Evolutionary conservation across 2,888 invertebrate genomes (phyloP).

Genomic region (Drosophila borealis): DNA sequence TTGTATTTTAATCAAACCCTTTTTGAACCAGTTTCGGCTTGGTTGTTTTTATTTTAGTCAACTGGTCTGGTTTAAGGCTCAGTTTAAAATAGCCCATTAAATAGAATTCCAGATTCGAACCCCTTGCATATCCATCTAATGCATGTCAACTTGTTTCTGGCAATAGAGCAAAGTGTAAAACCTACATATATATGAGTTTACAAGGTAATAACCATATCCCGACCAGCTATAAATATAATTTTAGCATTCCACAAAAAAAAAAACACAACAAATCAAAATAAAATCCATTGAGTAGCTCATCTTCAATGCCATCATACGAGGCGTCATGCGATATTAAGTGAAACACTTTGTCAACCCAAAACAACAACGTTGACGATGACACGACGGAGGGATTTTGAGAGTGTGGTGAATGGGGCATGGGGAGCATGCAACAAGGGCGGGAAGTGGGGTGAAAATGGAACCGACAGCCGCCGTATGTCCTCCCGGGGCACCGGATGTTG

Average conservation of each 20-base stretch:
- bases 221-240: conserved; percentile 49
- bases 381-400: conserved; percentile 6
- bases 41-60: no score
- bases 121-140: no score
- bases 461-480: conserved; percentile 65
- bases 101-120: no score
- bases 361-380: conserved; percentile 34
- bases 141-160: no score
- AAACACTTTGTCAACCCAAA: conserved; percentile 81
- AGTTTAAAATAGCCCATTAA: no score
- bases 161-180: no score
- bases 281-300: conserved; percentile 62
- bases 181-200: not conserved
- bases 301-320: conserved; percentile 61
- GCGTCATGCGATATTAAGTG: conserved; percentile 82
- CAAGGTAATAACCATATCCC: conserved; percentile 39
- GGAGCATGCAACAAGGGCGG: conserved; percentile 3
- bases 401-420: not conserved
- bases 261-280: conserved; percentile 3
- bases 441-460: conserved; percentile 6
- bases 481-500: conserved; percentile 75
- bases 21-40: no score
- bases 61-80: no score
- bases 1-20: no score
- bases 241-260: conserved; percentile 26